phyloP scores from a whole-genome alignment of 1,140 invertebrate species.

The Drosophila arawakana region DNA sequence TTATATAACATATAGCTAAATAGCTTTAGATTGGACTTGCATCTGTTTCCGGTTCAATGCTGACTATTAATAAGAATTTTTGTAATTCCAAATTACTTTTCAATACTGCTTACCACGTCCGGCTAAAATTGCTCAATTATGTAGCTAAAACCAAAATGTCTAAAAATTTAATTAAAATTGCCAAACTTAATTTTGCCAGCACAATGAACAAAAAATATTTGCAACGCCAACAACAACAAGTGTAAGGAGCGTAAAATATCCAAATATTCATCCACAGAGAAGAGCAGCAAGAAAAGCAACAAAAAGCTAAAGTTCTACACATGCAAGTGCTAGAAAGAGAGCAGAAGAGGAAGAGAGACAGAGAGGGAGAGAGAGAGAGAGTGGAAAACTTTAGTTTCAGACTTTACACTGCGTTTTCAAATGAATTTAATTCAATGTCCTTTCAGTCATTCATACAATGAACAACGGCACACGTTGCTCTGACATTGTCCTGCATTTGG shows the following conservation, averaged over 20 bases:
- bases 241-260: slow-evolving; percentile 61
- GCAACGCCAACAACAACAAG: slow-evolving; percentile 42
- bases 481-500: slow-evolving; percentile 58
- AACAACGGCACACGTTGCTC: slow-evolving; percentile 38
- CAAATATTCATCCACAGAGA: slow-evolving; percentile 53
- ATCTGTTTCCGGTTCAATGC: slow-evolving; percentile 1
- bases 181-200: slow-evolving; percentile 69
- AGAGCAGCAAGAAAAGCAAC: slow-evolving; percentile 24
- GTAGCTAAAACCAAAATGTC: slow-evolving; percentile 60
- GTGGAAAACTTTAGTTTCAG: slow-evolving; percentile 72
- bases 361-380: not conserved
- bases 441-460: slow-evolving; percentile 77
- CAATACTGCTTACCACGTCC: slow-evolving; percentile 24
- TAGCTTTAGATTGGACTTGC: not conserved
- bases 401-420: slow-evolving; percentile 72
- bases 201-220: slow-evolving; percentile 35
- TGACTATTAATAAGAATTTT: slow-evolving; percentile 31
- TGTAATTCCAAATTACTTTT: slow-evolving; percentile 27
- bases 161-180: slow-evolving; percentile 78
- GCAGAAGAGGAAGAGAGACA: not conserved
- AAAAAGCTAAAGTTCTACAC: slow-evolving; percentile 43
- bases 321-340: not conserved
- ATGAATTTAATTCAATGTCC: slow-evolving; percentile 83
- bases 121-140: slow-evolving; percentile 56
- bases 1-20: not conserved